phyloP scores from a whole-genome alignment of 2,888 invertebrate genomes.

The Anthrax anthrax region DNA sequence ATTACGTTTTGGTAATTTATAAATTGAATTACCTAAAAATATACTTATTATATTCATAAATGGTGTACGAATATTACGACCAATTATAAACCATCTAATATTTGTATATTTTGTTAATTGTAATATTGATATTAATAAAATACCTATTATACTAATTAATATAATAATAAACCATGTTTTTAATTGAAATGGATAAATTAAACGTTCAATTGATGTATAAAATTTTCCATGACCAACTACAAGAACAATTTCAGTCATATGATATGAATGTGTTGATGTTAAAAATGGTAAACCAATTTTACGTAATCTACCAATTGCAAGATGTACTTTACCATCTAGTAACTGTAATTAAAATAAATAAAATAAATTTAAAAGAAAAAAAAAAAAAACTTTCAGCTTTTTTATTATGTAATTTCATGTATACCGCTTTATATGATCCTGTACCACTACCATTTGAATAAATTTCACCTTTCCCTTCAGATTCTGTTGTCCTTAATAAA shows the following conservation, averaged over 20 bases:
- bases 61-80: conserved; percentile 12
- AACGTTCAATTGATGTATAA: conserved; percentile 15
- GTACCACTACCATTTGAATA: conserved; percentile 11
- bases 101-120: background rate
- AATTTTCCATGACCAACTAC: conserved; percentile 12
- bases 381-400: background rate
- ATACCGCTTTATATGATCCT: conserved; percentile 20
- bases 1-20: conserved; percentile 14
- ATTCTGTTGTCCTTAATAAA: background rate
- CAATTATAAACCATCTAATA: conserved; percentile 10
- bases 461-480: conserved; percentile 7
- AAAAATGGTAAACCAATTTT: conserved; percentile 12
- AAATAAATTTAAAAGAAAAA: conserved; percentile 1
- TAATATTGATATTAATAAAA: background rate
- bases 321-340: conserved; percentile 13
- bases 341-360: conserved; percentile 14
- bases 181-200: conserved; percentile 17
- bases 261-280: conserved; percentile 14
- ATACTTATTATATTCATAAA: conserved; percentile 16
- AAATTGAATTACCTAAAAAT: conserved; percentile 15
- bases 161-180: conserved; percentile 16
- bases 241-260: conserved; percentile 16
- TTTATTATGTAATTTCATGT: conserved; percentile 1
- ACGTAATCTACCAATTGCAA: conserved; percentile 21
- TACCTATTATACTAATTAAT: background rate